Conservation (phyloP, 2,888 invertebrate species). For the Bellardia pandia region DNA sequence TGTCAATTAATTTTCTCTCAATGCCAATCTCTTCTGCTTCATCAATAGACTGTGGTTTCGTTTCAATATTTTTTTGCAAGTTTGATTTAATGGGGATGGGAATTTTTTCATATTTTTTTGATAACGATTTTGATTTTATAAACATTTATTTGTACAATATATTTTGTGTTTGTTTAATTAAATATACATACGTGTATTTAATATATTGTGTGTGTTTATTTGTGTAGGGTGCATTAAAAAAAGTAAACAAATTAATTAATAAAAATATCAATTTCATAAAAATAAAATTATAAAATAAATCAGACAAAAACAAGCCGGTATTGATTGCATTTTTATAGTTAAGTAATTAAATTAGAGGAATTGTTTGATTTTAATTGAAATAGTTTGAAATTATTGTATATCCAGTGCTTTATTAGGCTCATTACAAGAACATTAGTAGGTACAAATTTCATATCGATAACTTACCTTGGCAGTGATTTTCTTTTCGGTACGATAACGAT, state of each 20-base stretch:
- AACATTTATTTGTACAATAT: slow-evolving; percentile 48
- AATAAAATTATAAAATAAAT: slow-evolving; percentile 53
- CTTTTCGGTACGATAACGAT: slow-evolving; percentile 83
- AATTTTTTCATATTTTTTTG: slow-evolving; percentile 8
- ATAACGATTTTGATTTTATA: slow-evolving; percentile 27
- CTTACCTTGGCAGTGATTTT: slow-evolving; percentile 84
- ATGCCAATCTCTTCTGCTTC: slow-evolving; percentile 55
- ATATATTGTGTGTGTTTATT: slow-evolving; percentile 41
- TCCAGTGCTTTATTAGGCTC: slow-evolving; percentile 46
- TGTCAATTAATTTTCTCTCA: slow-evolving; percentile 49
- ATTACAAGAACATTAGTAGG: not conserved
- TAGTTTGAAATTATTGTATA: not conserved
- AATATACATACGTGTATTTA: slow-evolving; percentile 43
- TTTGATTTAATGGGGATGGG: slow-evolving; percentile 8
- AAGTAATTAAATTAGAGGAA: not conserved
- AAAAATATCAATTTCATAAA: slow-evolving; percentile 27
- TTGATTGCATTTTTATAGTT: slow-evolving; percentile 41
- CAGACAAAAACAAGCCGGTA: slow-evolving; percentile 65
- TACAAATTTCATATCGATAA: slow-evolving; percentile 35
- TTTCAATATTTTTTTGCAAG: slow-evolving; percentile 7
- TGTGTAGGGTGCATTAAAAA: slow-evolving; percentile 69
- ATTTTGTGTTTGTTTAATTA: slow-evolving; percentile 45
- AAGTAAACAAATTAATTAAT: slow-evolving; percentile 45
- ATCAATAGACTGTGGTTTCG: slow-evolving; percentile 48
- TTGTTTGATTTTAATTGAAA: too few species aligned